phyloP scores from a whole-genome alignment of 2,113 vertebrate genomes.

The Apodemus speciosus region DNA sequence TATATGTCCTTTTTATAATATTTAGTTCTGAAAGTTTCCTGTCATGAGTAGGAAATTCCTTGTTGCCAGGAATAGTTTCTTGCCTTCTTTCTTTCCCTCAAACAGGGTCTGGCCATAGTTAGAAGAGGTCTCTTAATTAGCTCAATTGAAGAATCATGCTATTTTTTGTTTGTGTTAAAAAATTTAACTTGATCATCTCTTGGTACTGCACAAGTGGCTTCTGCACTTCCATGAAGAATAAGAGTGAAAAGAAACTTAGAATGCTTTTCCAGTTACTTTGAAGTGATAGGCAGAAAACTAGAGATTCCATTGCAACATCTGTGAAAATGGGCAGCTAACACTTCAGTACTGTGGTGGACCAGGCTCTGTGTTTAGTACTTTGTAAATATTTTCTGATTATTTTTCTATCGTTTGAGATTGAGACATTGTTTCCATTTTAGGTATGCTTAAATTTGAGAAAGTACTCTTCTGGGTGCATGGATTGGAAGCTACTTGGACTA shows the following conservation, averaged over 20 bases:
- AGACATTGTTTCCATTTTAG: neutral
- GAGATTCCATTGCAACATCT: neutral
- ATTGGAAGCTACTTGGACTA: neutral
- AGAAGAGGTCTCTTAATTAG: constrained; percentile 19
- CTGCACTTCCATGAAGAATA: constrained; percentile 38
- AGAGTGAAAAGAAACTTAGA: neutral
- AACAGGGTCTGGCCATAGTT: constrained; percentile 13
- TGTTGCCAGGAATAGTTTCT: neutral
- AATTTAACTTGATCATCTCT: constrained; percentile 18
- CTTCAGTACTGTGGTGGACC: neutral
- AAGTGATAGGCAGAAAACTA: constrained; percentile 14
- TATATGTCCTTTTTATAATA: constrained; percentile 36
- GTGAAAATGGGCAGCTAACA: neutral
- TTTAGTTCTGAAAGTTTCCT: constrained; percentile 23
- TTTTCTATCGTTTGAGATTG: neutral
- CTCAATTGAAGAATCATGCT: constrained; percentile 51
- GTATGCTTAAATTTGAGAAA: constrained; percentile 9
- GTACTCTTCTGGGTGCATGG: neutral
- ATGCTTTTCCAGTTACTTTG: constrained; percentile 45
- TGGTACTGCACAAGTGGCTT: neutral
- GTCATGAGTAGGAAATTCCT: constrained; percentile 53
- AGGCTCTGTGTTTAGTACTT: neutral
- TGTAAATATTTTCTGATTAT: constrained; percentile 12
- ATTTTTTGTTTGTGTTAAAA: constrained; percentile 69
- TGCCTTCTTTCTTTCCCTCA: neutral